Evolutionary conservation across 2,113 vertebrate genomes (phyloP).

Genomic region (Uropsilus gracilis): DNA sequence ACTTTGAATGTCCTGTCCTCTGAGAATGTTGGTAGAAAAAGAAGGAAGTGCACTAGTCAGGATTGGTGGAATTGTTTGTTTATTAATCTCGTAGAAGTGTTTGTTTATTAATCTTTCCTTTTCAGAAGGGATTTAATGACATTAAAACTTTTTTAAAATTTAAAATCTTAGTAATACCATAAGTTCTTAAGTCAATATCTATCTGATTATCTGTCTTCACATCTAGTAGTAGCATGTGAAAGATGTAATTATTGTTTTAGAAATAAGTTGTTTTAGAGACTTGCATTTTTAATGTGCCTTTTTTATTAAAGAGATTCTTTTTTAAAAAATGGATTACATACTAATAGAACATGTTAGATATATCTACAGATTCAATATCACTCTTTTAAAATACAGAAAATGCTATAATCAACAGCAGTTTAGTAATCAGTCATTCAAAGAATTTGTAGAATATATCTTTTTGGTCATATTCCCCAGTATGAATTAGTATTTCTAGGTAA

Average conservation of each 20-base stretch:
- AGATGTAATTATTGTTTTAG: neutral
- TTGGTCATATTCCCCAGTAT: neutral
- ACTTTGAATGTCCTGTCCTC: neutral
- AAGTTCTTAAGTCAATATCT: neutral
- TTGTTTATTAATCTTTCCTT: neutral
- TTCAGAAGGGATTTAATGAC: neutral
- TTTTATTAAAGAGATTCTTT: slow-evolving; percentile 5
- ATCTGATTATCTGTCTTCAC: accelerated
- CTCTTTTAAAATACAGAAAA: neutral
- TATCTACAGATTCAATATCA: neutral
- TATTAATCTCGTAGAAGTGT: neutral
- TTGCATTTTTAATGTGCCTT: neutral
- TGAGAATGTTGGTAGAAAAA: neutral
- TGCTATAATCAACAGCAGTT: neutral
- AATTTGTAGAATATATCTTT: neutral
- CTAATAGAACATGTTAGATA: neutral
- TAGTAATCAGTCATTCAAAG: neutral
- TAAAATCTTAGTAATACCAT: neutral
- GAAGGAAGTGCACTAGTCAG: neutral
- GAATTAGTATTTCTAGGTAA: slow-evolving; percentile 7
- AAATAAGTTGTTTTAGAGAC: slow-evolving; percentile 8
- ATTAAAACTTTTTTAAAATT: neutral
- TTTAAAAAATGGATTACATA: neutral
- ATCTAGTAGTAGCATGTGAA: neutral
- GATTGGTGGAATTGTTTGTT: neutral